phyloP scores from a whole-genome alignment of 2,113 vertebrate genomes.

The Brachirus orientalis region DNA sequence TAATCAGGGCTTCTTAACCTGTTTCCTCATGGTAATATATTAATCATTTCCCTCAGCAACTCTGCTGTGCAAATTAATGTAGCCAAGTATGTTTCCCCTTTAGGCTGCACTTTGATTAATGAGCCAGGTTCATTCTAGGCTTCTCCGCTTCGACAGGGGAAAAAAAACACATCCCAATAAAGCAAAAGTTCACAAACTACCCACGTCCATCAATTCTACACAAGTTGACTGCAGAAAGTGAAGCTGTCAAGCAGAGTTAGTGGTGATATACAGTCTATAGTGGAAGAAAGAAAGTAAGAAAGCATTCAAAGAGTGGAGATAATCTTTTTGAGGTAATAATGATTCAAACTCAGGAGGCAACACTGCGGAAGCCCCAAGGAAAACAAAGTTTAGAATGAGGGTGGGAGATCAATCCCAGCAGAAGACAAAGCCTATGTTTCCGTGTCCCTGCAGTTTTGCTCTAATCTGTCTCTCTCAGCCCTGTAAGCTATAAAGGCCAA shows the following conservation, averaged over 20 bases:
- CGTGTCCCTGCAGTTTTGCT: conserved; percentile 69
- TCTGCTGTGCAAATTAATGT: conserved; percentile 74
- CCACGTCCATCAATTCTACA: conserved; percentile 45
- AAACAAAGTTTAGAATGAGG: conserved; percentile 70
- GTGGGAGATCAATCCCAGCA: conserved; percentile 71
- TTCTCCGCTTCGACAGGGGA: conserved; percentile 24
- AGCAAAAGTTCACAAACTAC: conserved; percentile 55
- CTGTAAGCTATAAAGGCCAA: conserved; percentile 75
- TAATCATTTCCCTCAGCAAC: conserved; percentile 73
- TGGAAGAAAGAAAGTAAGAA: neutral
- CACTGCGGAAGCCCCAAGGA: conserved; percentile 44
- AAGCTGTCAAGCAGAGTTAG: neutral
- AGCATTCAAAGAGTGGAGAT: neutral
- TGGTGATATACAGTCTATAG: neutral
- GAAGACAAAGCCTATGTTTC: conserved; percentile 73
- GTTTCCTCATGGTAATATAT: conserved; percentile 72
- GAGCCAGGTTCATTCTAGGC: conserved; percentile 50
- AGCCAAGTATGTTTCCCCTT: conserved; percentile 70
- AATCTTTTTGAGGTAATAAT: conserved; percentile 47
- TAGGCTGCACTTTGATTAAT: conserved; percentile 76
- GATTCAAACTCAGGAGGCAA: conserved; percentile 36
- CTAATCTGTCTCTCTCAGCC: conserved; percentile 76
- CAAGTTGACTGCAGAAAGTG: neutral
- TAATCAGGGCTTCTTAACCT: conserved; percentile 73
- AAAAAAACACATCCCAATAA: conserved; percentile 40